Evolutionary conservation across 2,888 invertebrate species (phyloP), one percentile per base, ranked within the genome.

Genomic region (Boloria selene): DNA sequence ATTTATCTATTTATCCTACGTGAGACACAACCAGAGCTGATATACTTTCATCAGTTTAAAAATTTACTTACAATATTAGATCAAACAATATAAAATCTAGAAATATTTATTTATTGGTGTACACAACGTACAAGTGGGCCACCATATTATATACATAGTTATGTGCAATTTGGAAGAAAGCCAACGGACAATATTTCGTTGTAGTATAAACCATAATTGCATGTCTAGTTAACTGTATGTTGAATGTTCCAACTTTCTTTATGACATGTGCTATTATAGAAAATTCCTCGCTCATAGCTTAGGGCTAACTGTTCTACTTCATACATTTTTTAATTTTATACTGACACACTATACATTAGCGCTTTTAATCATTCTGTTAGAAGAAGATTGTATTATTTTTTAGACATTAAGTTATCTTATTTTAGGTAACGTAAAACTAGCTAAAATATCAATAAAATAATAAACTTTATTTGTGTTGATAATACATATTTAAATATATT

Each of bases 161-260:
- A 59, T 18, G 16, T 17, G 14, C 4, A 38, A 50, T 18, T 6
- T 49, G 49, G 17, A 49, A 59, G 58, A 59, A 38, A 50, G 10
- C 14, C 14, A 59, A 16, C 16, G 16, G n/a, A 50, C 13, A 17
- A 18, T 47, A 59, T 38, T 50, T 59, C 7, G 18, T 17, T 50
- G 38, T 38, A 50, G 10, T 58, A 26, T 47, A 38, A 49, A 17
- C 38, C 7, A 59, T 59, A 59, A 50, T 38, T 14, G 17, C 49
- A 26, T 26, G 17, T 38, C 49, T 16, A 38, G 38, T 59, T 49
- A 38, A 49, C 49, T 31, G 38, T 59, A 38, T 7, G 38, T 49
- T 38, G 16, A n/a, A 59, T 50, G 31, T 50, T 50, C 38, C 49
- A 49, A 50, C 38, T 59, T 59, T 59, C 59, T 16, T 14, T 59